Conservation (phyloP, 2,113 vertebrate species). For the Mungos mungo region DNA sequence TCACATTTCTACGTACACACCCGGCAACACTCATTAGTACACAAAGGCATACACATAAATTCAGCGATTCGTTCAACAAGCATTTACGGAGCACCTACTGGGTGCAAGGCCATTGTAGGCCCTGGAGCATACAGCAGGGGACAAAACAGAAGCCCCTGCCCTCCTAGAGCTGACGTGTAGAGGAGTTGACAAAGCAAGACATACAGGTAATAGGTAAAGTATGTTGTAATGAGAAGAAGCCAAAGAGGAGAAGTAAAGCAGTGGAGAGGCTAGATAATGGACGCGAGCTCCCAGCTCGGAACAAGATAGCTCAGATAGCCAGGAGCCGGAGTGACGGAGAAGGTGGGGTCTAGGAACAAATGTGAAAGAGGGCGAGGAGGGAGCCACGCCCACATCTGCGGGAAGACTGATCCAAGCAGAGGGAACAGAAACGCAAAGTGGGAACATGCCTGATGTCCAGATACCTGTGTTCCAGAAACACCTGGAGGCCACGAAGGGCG, state of each 20-base stretch:
- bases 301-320: too few relatives aligned
- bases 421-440: neutral
- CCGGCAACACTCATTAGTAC: neutral
- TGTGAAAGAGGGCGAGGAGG: neutral
- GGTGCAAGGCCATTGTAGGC: neutral
- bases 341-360: neutral
- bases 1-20: neutral
- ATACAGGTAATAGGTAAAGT: neutral
- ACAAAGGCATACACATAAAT: neutral
- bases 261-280: accelerated
- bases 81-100: neutral
- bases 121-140: neutral
- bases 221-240: neutral
- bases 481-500: neutral
- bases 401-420: neutral
- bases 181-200: neutral
- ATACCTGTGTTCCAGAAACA: neutral
- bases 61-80: neutral
- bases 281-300: neutral
- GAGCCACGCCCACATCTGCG: accelerated
- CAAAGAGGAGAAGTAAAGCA: neutral
- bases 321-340: neutral
- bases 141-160: neutral
- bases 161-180: neutral
- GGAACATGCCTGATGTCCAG: neutral